These are phyloP conservation scores for Platynereis dumerilii DNA, from an alignment of 2,888 invertebrate species.

Conservation along the genomic window DNA sequence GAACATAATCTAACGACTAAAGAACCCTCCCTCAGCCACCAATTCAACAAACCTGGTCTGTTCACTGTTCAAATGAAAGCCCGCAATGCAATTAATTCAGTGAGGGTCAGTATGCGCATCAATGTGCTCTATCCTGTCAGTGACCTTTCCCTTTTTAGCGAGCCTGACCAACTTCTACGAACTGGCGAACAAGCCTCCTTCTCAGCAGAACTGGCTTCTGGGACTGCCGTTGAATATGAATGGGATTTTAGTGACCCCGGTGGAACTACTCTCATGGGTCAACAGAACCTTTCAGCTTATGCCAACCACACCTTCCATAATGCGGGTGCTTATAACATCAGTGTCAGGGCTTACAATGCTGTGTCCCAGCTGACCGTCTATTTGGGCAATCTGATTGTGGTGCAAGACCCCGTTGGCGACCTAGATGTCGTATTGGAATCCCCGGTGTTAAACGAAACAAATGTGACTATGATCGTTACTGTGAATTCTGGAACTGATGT, in stretches of 20 bases:
- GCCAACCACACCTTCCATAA: slow-evolving; percentile 1
- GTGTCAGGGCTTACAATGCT: background rate
- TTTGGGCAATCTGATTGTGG: background rate
- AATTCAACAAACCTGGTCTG: background rate
- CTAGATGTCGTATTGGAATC: background rate
- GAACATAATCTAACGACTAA: slow-evolving; percentile 4
- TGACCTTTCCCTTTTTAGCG: background rate
- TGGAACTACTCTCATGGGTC: background rate
- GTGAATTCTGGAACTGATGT: background rate
- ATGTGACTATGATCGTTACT: background rate
- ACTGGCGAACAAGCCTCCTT: background rate
- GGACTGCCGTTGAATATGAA: background rate
- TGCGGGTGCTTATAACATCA: background rate
- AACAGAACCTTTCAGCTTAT: background rate
- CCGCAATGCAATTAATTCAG: background rate
- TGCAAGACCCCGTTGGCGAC: background rate
- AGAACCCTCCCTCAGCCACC: background rate
- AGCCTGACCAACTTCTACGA: background rate
- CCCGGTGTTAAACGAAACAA: background rate
- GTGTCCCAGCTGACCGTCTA: background rate
- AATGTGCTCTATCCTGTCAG: background rate
- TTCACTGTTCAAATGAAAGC: slow-evolving; percentile 1
- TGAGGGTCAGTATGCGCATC: background rate
- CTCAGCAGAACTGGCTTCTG: background rate
- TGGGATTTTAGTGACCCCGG: slow-evolving; percentile 8